Conservation (phyloP, 2,888 invertebrate species). For the Agriopis marginaria region DNA sequence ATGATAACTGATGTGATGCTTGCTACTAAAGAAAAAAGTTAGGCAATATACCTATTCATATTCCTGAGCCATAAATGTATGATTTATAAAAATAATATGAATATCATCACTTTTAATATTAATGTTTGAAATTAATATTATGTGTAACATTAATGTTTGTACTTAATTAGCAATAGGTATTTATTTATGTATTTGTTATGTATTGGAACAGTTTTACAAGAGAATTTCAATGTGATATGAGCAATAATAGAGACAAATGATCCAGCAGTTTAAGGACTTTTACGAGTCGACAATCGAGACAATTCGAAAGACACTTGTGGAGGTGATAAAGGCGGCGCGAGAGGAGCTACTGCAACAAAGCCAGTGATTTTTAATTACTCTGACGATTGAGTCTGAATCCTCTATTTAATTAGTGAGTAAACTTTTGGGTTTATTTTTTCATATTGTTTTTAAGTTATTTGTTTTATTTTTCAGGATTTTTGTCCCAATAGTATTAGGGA, state of each 20-base stretch:
- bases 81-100: conserved; percentile 61
- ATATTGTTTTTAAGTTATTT: conserved; percentile 86
- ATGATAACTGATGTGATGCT: conserved; percentile 35
- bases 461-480: conserved; percentile 81
- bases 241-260: conserved; percentile 81
- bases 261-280: conserved; percentile 70
- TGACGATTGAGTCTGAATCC: conserved; percentile 82
- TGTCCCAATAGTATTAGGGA: conserved; percentile 86
- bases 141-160: conserved; percentile 69
- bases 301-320: conserved; percentile 59
- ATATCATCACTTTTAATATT: conserved; percentile 52
- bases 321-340: conserved; percentile 50
- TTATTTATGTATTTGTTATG: conserved; percentile 77
- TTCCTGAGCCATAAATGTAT: conserved; percentile 70
- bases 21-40: conserved; percentile 49
- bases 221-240: conserved; percentile 83
- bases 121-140: conserved; percentile 57
- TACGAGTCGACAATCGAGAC: conserved; percentile 60
- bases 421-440: conserved; percentile 85
- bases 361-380: conserved; percentile 71
- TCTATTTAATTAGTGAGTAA: conserved; percentile 85
- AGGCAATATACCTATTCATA: conserved; percentile 55
- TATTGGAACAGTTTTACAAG: conserved; percentile 77
- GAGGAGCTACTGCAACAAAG: conserved; percentile 53
- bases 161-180: conserved; percentile 84